phyloP scores from a whole-genome alignment of 1,140 invertebrate genomes.

The Drosophila nigrodunni region DNA sequence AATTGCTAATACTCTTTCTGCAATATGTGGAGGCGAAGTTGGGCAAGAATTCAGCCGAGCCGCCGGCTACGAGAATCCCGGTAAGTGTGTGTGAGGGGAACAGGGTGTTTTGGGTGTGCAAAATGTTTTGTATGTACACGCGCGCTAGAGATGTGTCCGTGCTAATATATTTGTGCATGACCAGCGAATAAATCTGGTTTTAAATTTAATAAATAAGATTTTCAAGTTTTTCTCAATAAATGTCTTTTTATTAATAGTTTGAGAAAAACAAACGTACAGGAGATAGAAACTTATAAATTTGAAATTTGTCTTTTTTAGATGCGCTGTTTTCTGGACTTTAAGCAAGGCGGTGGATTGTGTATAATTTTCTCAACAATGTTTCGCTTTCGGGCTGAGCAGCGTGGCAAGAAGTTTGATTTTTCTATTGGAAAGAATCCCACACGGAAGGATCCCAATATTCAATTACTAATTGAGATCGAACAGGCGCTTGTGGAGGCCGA shows the following conservation, averaged over 20 bases:
- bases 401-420: conserved; percentile 96
- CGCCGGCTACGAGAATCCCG: conserved; percentile 92
- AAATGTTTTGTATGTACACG: conserved; percentile 66
- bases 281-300: neutral
- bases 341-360: conserved; percentile 95
- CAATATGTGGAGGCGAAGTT: conserved; percentile 99
- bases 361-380: conserved; percentile 97
- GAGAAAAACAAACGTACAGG: too few species aligned
- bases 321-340: conserved; percentile 97
- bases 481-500: conserved; percentile 93
- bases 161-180: neutral
- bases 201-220: neutral
- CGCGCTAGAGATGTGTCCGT: conserved; percentile 42
- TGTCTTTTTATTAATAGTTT: too few species aligned
- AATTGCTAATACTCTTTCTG: conserved; percentile 93
- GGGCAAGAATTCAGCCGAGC: conserved; percentile 96
- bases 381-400: conserved; percentile 97
- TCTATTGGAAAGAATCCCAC: conserved; percentile 93
- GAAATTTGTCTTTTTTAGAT: conserved; percentile 87
- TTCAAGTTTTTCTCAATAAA: too few species aligned
- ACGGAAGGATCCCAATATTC: conserved; percentile 95
- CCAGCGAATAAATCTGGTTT: neutral
- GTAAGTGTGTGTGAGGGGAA: conserved; percentile 86
- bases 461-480: conserved; percentile 97
- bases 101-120: conserved; percentile 60